Conservation (phyloP, 2,888 invertebrate species). For the Perithous albicinctus region DNA sequence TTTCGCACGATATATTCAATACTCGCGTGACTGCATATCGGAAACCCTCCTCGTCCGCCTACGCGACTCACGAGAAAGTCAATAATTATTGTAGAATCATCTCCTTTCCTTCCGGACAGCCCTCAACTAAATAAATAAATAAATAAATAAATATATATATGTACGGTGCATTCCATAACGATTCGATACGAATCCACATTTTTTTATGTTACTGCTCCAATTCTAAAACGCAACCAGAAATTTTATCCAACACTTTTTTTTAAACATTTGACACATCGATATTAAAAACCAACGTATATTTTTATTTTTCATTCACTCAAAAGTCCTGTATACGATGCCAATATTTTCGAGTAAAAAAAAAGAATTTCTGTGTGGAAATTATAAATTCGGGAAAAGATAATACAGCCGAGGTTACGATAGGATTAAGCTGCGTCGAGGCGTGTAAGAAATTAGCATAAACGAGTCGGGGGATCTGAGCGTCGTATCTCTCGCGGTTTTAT, state of each 20-base stretch:
- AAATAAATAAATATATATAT: too few species aligned
- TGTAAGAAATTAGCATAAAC: slow-evolving; percentile 14
- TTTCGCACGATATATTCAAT: not conserved
- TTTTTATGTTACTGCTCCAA: too few species aligned
- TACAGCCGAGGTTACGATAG: not conserved
- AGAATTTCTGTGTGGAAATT: not conserved
- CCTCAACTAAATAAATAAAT: too few species aligned
- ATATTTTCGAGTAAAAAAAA: not conserved
- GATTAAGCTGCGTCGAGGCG: slow-evolving; percentile 7
- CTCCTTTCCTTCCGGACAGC: slow-evolving; percentile 55
- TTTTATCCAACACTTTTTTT: too few species aligned
- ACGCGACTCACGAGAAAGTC: slow-evolving; percentile 56
- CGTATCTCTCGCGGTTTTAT: slow-evolving; percentile 8
- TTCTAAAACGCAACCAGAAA: too few species aligned
- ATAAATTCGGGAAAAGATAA: not conserved
- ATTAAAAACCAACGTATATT: too few species aligned
- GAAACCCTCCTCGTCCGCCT: slow-evolving; percentile 40
- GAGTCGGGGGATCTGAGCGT: not conserved
- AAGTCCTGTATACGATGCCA: too few species aligned
- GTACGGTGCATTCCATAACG: too few species aligned
- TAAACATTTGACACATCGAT: too few species aligned
- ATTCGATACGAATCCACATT: too few species aligned
- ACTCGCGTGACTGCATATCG: not conserved
- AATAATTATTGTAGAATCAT: slow-evolving; percentile 36
- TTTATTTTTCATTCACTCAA: too few species aligned